A percentile compares a stretch with the other conserved stretches of the same genome.
Conservation (phyloP, 2,113 vertebrate genomes). For the Psophia crepitans region DNA sequence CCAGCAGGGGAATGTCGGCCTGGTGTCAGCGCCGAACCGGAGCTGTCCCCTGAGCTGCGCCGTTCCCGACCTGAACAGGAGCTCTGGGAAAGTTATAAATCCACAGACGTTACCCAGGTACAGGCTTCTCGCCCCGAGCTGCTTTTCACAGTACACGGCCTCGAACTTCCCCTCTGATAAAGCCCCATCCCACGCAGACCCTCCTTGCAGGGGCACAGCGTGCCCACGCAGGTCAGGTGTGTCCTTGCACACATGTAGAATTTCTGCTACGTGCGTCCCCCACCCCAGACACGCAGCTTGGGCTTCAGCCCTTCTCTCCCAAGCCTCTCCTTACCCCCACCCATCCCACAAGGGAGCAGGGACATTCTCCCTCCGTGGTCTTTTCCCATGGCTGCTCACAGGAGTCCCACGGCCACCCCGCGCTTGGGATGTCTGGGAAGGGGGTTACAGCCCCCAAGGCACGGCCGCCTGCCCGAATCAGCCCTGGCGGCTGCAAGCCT, state of each 20-base stretch:
- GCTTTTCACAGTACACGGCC: background rate
- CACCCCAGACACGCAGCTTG: background rate
- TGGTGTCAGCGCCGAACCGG: background rate
- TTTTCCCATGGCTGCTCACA: background rate
- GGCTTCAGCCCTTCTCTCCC: background rate
- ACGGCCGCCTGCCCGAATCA: background rate
- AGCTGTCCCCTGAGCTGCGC: background rate
- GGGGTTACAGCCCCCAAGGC: background rate
- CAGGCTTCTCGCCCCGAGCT: background rate
- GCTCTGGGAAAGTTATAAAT: background rate
- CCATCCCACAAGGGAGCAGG: background rate
- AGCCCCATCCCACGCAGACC: background rate
- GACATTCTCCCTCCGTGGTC: background rate
- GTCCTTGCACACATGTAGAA: rapidly evolving
- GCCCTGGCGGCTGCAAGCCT: background rate
- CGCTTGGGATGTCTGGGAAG: too few relatives aligned
- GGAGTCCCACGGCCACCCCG: background rate
- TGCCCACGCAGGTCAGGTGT: rapidly evolving
- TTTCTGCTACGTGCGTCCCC: background rate
- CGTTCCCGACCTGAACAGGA: background rate
- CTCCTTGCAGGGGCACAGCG: background rate
- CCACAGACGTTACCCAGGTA: background rate
- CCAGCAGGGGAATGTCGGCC: background rate
- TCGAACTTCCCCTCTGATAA: background rate
- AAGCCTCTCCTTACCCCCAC: background rate